Evolutionary conservation across 2,888 invertebrate genomes (phyloP).

Genomic region (Dolichomitus sp.): DNA sequence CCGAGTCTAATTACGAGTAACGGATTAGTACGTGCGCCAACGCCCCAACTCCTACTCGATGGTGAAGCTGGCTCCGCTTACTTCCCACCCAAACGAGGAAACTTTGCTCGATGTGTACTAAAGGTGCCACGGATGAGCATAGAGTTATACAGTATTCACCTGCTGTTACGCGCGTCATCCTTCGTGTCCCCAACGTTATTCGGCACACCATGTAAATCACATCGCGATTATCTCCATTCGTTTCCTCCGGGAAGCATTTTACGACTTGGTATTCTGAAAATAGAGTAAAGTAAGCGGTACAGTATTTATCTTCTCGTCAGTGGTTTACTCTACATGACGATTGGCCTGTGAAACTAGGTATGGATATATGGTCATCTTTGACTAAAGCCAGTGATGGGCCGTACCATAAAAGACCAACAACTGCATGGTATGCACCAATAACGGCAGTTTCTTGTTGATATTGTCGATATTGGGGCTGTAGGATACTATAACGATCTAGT

Average conservation of each 20-base stretch:
- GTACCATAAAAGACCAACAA: conserved; percentile 4
- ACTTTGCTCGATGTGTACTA: conserved; percentile 78
- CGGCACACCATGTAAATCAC: conserved; percentile 14
- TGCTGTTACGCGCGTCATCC: conserved; percentile 63
- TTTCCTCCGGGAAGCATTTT: conserved; percentile 8
- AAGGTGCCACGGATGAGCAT: conserved; percentile 68
- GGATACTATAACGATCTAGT: conserved; percentile 48
- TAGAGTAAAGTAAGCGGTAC: no score
- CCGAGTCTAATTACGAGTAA: conserved; percentile 85
- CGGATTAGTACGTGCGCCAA: conserved; percentile 82
- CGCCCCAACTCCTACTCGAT: conserved; percentile 18
- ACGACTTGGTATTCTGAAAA: neutral
- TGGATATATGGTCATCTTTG: neutral
- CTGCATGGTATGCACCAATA: neutral
- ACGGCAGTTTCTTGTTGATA: conserved; percentile 5
- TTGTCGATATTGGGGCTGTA: conserved; percentile 29
- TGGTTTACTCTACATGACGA: neutral
- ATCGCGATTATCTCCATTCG: conserved; percentile 21
- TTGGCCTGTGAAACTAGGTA: neutral
- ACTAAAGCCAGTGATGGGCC: neutral
- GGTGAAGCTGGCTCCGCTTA: conserved; percentile 50
- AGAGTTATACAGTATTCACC: conserved; percentile 32
- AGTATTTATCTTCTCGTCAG: neutral
- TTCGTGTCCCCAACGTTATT: conserved; percentile 3
- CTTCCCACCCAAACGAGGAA: conserved; percentile 78